A percentile compares a stretch with the other conserved stretches of the same genome.
phyloP scores from a whole-genome alignment of 1,140 invertebrate species.

The Marisa cornuarietis region DNA sequence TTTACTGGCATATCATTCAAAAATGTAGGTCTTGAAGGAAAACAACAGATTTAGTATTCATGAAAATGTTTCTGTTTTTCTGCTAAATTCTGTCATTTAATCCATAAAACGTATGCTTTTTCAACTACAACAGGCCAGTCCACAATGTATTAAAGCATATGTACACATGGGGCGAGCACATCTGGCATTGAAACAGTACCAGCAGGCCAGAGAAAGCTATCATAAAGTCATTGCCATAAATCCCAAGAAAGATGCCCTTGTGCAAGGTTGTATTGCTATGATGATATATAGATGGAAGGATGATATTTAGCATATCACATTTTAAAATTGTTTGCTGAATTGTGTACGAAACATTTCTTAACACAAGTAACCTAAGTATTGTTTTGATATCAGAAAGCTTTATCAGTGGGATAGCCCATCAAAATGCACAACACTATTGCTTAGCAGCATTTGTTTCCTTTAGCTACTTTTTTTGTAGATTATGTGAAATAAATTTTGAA shows the following conservation, averaged over 20 bases:
- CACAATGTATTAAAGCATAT: slow-evolving; percentile 60
- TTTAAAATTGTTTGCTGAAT: neutral
- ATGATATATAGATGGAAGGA: neutral
- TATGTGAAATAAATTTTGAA: neutral
- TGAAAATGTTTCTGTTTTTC: too few species aligned
- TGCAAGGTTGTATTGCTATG: slow-evolving; percentile 48
- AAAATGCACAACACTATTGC: too few species aligned
- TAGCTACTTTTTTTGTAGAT: neutral
- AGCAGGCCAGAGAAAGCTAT: slow-evolving; percentile 58
- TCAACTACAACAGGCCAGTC: slow-evolving; percentile 44
- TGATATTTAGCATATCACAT: neutral
- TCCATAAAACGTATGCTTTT: neutral
- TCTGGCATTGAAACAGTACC: slow-evolving; percentile 54
- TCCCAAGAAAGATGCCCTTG: slow-evolving; percentile 52
- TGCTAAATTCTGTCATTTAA: too few species aligned
- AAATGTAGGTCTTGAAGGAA: too few species aligned
- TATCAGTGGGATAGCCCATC: too few species aligned
- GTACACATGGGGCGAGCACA: slow-evolving; percentile 60
- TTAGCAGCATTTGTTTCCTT: neutral
- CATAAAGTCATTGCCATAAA: slow-evolving; percentile 53
- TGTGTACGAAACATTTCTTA: neutral
- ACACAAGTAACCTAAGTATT: too few species aligned
- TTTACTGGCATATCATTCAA: too few species aligned
- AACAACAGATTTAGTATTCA: too few species aligned
- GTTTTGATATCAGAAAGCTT: too few species aligned